phyloP scores from a whole-genome alignment of 2,113 vertebrate genomes.

The Gymnocephalus cernua region DNA sequence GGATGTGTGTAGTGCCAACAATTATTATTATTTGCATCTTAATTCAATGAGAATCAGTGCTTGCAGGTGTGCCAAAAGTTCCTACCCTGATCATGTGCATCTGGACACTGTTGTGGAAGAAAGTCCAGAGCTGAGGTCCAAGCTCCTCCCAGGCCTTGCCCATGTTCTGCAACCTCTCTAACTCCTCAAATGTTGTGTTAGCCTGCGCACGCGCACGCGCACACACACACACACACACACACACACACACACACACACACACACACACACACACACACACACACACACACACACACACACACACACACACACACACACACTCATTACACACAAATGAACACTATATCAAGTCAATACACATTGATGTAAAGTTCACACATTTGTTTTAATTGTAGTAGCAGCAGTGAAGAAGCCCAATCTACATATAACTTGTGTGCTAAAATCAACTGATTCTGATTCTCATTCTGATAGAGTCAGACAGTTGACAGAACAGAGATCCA shows the following conservation, averaged over 20 bases:
- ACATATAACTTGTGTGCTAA: not conserved
- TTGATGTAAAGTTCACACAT: not conserved
- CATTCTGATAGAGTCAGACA: not conserved
- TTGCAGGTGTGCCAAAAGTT: too few species aligned
- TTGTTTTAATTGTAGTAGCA: not conserved
- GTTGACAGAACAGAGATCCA: not conserved
- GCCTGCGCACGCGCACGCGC: conserved; percentile 81
- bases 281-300: conserved; percentile 14
- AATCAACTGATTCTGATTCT: not conserved
- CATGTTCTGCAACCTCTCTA: conserved; percentile 89
- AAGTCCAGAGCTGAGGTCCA: conserved; percentile 92
- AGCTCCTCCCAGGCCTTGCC: conserved; percentile 93
- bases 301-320: not conserved
- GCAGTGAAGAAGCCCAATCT: not conserved
- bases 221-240: conserved; percentile 16
- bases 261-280: conserved; percentile 12
- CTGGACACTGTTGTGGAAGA: conserved; percentile 91
- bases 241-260: conserved; percentile 21
- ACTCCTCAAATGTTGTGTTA: conserved; percentile 94
- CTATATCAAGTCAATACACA: not conserved
- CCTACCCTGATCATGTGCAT: conserved; percentile 95
- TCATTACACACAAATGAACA: not conserved
- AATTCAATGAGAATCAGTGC: too few species aligned
- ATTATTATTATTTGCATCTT: too few species aligned
- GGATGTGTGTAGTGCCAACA: too few species aligned